Evolutionary conservation across 2,113 vertebrate species (phyloP).

Genomic region (Corapipo altera): DNA sequence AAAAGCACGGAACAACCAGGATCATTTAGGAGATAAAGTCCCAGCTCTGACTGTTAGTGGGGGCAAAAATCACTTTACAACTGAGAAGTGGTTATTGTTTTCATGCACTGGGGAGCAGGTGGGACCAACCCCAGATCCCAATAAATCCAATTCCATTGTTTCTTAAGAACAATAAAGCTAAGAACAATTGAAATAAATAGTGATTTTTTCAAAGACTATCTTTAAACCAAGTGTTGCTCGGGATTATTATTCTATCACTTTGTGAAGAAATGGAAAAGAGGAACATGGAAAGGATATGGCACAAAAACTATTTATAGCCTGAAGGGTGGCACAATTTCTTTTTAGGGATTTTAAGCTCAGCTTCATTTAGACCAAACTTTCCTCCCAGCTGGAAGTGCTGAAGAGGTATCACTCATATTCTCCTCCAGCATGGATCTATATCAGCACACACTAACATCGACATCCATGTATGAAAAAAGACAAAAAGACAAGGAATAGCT

Average conservation of each 20-base stretch:
- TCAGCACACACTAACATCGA: not conserved
- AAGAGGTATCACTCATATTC: not conserved
- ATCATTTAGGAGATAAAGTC: not conserved
- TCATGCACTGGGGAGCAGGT: not conserved
- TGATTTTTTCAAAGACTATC: not conserved
- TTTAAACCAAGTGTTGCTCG: not conserved
- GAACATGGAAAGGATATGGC: not conserved
- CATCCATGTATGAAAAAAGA: not conserved
- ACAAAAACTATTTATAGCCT: not conserved
- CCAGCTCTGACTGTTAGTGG: not conserved
- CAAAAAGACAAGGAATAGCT: not conserved
- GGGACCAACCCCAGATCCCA: not conserved
- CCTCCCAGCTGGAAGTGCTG: slow-evolving; percentile 19
- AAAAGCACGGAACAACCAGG: not conserved
- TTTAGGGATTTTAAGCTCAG: slow-evolving; percentile 18
- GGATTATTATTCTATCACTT: not conserved
- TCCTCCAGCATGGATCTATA: not conserved
- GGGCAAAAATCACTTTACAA: not conserved
- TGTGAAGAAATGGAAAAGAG: not conserved
- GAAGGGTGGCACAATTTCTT: slow-evolving; percentile 7
- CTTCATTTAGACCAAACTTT: slow-evolving; percentile 15
- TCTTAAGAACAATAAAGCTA: not conserved
- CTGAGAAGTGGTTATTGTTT: not conserved
- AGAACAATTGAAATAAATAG: not conserved
- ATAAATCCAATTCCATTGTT: not conserved